Base-by-base conservation (phyloP, 2,113 vertebrate species). In the Clarias batrachus region DNA sequence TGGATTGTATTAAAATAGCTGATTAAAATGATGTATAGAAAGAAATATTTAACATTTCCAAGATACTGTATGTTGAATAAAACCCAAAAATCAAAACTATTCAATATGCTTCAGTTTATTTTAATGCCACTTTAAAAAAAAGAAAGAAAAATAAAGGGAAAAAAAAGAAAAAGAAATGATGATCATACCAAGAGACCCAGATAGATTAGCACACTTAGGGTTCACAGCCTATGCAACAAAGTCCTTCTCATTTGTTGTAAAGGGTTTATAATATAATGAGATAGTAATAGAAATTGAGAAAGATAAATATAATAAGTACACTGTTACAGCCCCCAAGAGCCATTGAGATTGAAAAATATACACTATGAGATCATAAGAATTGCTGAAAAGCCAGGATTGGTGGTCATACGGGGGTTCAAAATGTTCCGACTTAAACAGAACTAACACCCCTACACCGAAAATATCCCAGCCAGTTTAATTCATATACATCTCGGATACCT, bases 101-200 rank as follows among this genome's bases (percentile, higher is more conserved):
- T 87, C 81, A 87, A 90, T 93, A 88, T 88, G 57, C 84, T 81
- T 88, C 79, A 62, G 74, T 94, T 94, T 94, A 94, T 92, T 95
- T 88, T 85, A 88, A 86, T 90, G 87, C 83, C 85, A 89, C 85
- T 82, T 87, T 57, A 90, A 91, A 89, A 74, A 70, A 33, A 10
- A 25, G 1, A 13, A 21, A 30, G 16, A 5, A 6, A 71, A 37
- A 74, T 4, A 52, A 74, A 12, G 4, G 25, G 2, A 52, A 56
- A 52, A 4, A 25, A 78, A 27, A 79, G 23, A 4, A 62, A 10
- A 30, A 91, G 86, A 86, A 91, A 91, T 88, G 89, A 77, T 19
- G 89, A 85, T 84, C 80, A 87, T 81, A 90, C 85, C 80, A 88
- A 84, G 82, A 90, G 71, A 89, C 84, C 90, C 87, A 90, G 86